Evolutionary conservation across 1,140 invertebrate genomes (phyloP).

Genomic region (Zaprionus kolodkinae): DNA sequence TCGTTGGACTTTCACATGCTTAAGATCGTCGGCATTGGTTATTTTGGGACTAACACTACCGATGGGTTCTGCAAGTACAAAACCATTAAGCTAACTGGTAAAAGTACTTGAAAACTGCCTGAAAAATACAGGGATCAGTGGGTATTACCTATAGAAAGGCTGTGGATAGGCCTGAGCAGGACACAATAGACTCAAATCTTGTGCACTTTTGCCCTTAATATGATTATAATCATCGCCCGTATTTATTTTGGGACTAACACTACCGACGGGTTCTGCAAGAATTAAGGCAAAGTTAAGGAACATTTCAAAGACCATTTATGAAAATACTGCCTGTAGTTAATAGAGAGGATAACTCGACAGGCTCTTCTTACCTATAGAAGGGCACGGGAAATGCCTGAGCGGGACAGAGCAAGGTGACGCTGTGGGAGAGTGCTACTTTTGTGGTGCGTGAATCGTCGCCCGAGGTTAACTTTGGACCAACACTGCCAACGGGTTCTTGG

Average conservation of each 20-base stretch:
- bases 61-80: conserved; percentile 86
- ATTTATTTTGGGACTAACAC: conserved; percentile 84
- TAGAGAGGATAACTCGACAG: background rate
- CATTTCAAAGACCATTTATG: background rate
- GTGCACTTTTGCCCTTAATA: conserved; percentile 66
- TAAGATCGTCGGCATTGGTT: conserved; percentile 84
- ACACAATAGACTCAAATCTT: conserved; percentile 86
- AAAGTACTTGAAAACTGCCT: conserved; percentile 53
- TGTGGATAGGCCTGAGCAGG: conserved; percentile 88
- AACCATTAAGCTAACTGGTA: background rate
- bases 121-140: background rate
- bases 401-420: conserved; percentile 86
- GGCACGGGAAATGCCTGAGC: conserved; percentile 89
- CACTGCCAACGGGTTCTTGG: conserved; percentile 87
- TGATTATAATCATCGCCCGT: conserved; percentile 76
- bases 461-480: conserved; percentile 85
- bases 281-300: background rate
- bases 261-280: conserved; percentile 84
- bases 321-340: conserved; percentile 58
- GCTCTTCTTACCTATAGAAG: conserved; percentile 86
- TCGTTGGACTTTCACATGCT: conserved; percentile 46
- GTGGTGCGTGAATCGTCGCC: conserved; percentile 86
- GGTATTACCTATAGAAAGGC: conserved; percentile 86
- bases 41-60: conserved; percentile 89
- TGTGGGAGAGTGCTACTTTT: conserved; percentile 77